These are phyloP conservation scores for Meriones unguiculatus DNA, from an alignment of 2,113 vertebrate genomes.

Conservation along the genomic window DNA sequence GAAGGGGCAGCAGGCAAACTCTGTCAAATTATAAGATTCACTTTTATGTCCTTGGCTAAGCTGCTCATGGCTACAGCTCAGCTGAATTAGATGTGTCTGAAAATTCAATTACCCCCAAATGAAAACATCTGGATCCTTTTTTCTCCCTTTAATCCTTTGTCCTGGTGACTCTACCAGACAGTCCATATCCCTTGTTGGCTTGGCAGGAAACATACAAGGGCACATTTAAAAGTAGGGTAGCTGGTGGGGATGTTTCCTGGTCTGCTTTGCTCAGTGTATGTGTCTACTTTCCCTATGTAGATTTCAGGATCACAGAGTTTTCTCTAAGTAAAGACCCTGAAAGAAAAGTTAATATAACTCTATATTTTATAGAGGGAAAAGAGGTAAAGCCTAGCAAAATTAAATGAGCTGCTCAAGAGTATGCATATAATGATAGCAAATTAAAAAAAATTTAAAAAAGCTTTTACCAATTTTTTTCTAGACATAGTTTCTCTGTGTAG, in stretches of 20 bases:
- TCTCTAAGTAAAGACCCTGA: conserved; percentile 52
- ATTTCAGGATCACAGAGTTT: conserved; percentile 43
- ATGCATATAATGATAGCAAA: neutral
- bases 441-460: neutral
- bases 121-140: conserved; percentile 80
- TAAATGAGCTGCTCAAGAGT: neutral
- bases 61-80: conserved; percentile 66
- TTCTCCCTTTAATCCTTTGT: conserved; percentile 78
- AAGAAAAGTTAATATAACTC: conserved; percentile 17
- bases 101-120: conserved; percentile 78
- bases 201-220: conserved; percentile 71
- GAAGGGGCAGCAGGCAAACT: conserved; percentile 40
- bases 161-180: conserved; percentile 68
- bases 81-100: conserved; percentile 77
- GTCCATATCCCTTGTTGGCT: conserved; percentile 67
- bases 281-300: conserved; percentile 32
- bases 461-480: neutral
- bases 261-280: conserved; percentile 44
- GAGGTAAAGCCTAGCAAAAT: conserved; percentile 46
- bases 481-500: too few species aligned
- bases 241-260: conserved; percentile 50
- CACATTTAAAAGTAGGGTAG: conserved; percentile 58
- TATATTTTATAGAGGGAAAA: conserved; percentile 10
- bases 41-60: conserved; percentile 62
- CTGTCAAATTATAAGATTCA: conserved; percentile 63